Evolutionary conservation across 1,140 invertebrate species (phyloP), one percentile per base, ranked within the genome.

Genomic region (Trichogramma pretiosum): DNA sequence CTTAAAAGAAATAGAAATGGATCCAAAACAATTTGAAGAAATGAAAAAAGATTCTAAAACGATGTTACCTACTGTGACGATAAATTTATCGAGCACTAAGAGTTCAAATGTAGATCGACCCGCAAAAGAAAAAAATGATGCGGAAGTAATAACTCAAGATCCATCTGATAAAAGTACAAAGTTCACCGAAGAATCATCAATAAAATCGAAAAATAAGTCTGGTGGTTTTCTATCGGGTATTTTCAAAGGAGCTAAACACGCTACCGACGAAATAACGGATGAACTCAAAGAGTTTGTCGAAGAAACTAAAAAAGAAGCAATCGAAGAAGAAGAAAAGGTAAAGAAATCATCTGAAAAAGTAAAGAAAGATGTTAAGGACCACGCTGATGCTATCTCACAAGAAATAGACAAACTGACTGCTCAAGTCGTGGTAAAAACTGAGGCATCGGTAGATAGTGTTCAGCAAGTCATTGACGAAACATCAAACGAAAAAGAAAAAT

Each of bases 161-260:
- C n/a, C n/a, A n/a, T n/a, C n/a, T n/a, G n/a, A n/a, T n/a, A n/a
- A n/a, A n/a, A n/a, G n/a, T n/a, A n/a, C n/a, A n/a, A n/a, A n/a
- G n/a, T n/a, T n/a, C n/a, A n/a, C n/a, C n/a, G n/a, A n/a, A n/a
- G n/a, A n/a, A n/a, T n/a, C n/a, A n/a, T n/a, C n/a, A n/a, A n/a
- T n/a, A n/a, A n/a, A n/a, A n/a, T n/a, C n/a, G n/a, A n/a, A n/a
- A n/a, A 34, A 34, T 34, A 52, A 54, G 33, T 3, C 35, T 0
- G 38, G 35, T 21, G 45, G 52, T 17, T 43, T 54, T 41, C 23
- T 41, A 26, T 22, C 48, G 28, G 44, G 38, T 16, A 52, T 54
- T 22, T 44, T 54, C 4, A 47, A 51, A 37, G 49, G 49, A 11
- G 26, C 40, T 11, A 48, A 37, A 21, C 18, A 45, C 7, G 41